Evolutionary conservation across 2,113 vertebrate species (phyloP).

Genomic region (Macrotus californicus): DNA sequence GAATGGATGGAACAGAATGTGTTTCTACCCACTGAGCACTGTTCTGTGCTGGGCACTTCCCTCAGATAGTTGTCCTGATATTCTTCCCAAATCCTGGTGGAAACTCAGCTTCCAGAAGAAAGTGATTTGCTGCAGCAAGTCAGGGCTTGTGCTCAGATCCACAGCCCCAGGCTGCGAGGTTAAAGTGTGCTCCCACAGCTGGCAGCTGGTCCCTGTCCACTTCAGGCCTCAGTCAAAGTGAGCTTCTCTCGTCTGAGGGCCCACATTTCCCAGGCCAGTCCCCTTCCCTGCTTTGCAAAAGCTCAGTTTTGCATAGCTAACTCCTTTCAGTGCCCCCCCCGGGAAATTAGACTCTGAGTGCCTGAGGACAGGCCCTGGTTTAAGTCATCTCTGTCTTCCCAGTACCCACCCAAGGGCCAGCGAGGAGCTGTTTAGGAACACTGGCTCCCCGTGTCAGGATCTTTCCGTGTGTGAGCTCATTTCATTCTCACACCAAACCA

Average conservation of each 20-base stretch:
- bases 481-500: background rate
- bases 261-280: background rate
- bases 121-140: background rate
- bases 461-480: background rate
- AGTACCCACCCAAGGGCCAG: background rate
- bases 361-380: background rate
- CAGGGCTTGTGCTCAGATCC: background rate
- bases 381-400: background rate
- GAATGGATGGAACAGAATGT: background rate
- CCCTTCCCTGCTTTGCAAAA: background rate
- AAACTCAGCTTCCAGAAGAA: background rate
- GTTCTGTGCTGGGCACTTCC: background rate
- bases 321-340: too few species aligned
- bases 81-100: background rate
- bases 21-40: background rate
- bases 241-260: background rate
- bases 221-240: background rate
- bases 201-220: fast-evolving
- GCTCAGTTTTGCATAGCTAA: background rate
- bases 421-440: background rate
- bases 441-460: background rate
- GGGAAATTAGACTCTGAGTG: background rate
- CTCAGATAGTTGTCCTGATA: background rate
- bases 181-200: background rate
- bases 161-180: background rate